Evolutionary conservation across 2,888 invertebrate genomes (phyloP), one percentile per base, ranked within the genome.

Genomic region (Clanis bilineata): DNA sequence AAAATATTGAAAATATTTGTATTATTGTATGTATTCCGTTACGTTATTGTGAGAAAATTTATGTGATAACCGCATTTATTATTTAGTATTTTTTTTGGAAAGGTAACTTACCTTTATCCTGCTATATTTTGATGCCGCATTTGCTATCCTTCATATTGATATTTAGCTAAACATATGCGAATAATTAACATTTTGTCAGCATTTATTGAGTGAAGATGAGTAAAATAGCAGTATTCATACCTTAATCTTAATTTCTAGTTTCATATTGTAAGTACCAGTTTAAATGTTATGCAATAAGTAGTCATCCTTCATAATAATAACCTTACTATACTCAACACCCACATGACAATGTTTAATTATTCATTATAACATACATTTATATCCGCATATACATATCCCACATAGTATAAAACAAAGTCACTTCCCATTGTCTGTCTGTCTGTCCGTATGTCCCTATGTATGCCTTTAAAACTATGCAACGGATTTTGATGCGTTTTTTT

Each of bases 261-360:
- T 23, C n/a, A n/a, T 28, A 32, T 18, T 28, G 2, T 51, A 9
- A 12, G 9, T 18, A 18, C 41, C 18, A 7, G 7, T 32, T 18
- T 28, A 18, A 51, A 32, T 51, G 51, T 51, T 51, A 51, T 51
- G 51, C 51, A 51, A 51, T 51, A 51, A 51, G 51, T 32, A 28
- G 28, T 32, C 38, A 56, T n/a, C 56, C 39, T 56, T 28, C 51
- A 32, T 18, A 51, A 7, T 28, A 32, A n/a, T 51, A 28, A 47
- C 28, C 51, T 51, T 32, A 18, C n/a, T n/a, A n/a, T n/a, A n/a
- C n/a, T n/a, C n/a, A n/a, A n/a, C 28, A 28, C 32, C 32, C 28
- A 51, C 32, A 51, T 32, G 28, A 32, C 10, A 51, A 32, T 21
- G 18, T 18, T 18, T n/a, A n/a, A 9, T 10, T 28, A 51, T 32